Percentiles rank a stretch among this genome's conserved stretches.
phyloP scores from a whole-genome alignment of 2,888 invertebrate species.

The Cosmopolites sordidus region DNA sequence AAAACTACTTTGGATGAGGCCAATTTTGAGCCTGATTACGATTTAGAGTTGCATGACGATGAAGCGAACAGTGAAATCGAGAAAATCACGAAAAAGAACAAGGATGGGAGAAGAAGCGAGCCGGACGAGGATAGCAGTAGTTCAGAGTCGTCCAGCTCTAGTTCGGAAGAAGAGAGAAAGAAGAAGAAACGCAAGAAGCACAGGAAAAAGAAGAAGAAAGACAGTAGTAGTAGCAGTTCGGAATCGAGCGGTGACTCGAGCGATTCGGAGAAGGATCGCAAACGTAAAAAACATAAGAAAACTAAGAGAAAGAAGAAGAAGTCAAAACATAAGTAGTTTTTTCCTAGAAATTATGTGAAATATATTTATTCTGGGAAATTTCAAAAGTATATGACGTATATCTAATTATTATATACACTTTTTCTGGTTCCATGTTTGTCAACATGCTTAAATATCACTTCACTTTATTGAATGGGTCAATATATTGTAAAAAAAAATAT shows the following conservation, averaged over 20 bases:
- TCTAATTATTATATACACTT: neutral
- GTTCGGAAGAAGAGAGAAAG: conserved; percentile 43
- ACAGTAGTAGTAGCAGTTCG: conserved; percentile 57
- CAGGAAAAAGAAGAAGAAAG: conserved; percentile 56
- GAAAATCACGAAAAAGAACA: conserved; percentile 50
- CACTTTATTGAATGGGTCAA: neutral
- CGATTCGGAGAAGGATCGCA: conserved; percentile 63
- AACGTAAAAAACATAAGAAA: conserved; percentile 67
- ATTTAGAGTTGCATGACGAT: conserved; percentile 62
- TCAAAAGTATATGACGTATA: neutral
- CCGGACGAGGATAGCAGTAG: conserved; percentile 42
- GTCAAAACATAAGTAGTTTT: conserved; percentile 54
- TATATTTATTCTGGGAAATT: no score
- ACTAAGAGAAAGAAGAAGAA: conserved; percentile 73
- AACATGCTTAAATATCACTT: neutral
- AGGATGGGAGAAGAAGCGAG: conserved; percentile 36
- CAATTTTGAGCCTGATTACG: conserved; percentile 72
- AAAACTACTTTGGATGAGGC: conserved; percentile 69
- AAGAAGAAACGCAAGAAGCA: conserved; percentile 45
- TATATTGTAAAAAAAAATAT: neutral
- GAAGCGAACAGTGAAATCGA: conserved; percentile 47
- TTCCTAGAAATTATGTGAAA: no score
- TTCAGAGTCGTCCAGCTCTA: conserved; percentile 44
- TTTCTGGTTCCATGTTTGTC: neutral
- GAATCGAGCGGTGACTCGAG: conserved; percentile 61